A percentile compares a stretch with the other conserved stretches of the same genome.
These are phyloP conservation scores for Dioctria rufipes DNA, from an alignment of 2,888 invertebrate genomes.

Conservation along the genomic window DNA sequence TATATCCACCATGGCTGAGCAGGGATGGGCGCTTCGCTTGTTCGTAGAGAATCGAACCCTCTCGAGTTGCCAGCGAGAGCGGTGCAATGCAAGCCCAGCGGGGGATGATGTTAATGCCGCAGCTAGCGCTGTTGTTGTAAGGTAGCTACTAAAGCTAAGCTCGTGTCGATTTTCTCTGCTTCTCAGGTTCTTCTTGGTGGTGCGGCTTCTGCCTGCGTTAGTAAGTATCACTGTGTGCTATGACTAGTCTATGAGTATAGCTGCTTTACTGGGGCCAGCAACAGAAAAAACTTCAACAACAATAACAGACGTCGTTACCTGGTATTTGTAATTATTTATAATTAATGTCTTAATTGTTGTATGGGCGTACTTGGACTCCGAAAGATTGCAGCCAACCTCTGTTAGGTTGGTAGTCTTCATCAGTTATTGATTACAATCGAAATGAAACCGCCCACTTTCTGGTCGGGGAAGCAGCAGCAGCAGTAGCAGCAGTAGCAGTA, in stretches of 20 bases:
- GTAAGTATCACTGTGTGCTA: background rate
- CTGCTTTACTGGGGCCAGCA: background rate
- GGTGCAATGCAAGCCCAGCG: background rate
- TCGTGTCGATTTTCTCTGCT: background rate
- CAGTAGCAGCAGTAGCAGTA: background rate
- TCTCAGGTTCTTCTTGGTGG: background rate
- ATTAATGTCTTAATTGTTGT: constrained; percentile 54
- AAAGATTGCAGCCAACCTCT: constrained; percentile 27
- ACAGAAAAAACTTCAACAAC: background rate
- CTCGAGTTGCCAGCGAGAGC: background rate
- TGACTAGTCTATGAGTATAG: background rate
- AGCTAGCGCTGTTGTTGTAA: background rate
- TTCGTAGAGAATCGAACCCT: background rate
- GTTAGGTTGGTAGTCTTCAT: constrained; percentile 18
- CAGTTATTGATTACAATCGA: constrained; percentile 45
- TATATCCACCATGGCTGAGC: constrained; percentile 37
- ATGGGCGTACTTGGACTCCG: constrained; percentile 26
- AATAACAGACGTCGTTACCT: constrained; percentile 31
- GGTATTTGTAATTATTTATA: constrained; percentile 53
- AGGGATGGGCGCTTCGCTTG: constrained; percentile 10
- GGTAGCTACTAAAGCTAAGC: too few species aligned
- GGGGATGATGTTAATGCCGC: background rate
- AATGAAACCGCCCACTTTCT: background rate
- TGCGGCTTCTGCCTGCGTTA: background rate
- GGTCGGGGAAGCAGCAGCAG: background rate